Conservation (phyloP, 2,888 invertebrate genomes). For the Dimorphilus gyrociliatus region DNA sequence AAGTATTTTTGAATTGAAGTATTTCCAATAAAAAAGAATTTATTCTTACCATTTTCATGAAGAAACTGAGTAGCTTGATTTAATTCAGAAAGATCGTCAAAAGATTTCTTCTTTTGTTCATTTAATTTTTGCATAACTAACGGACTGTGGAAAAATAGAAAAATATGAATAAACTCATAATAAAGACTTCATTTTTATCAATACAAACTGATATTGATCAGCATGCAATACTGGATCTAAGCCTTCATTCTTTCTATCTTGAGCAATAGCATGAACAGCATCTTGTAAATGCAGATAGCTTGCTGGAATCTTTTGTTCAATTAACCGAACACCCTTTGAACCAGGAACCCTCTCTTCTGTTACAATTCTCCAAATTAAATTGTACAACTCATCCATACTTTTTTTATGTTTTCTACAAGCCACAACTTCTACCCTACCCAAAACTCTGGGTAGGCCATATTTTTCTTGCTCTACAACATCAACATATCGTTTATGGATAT, state of each 20-base stretch:
- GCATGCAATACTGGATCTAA: slow-evolving; percentile 40
- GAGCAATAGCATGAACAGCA: slow-evolving; percentile 61
- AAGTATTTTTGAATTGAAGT: no score
- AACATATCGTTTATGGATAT: slow-evolving; percentile 45
- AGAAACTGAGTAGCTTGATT: slow-evolving; percentile 90
- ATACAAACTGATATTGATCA: slow-evolving; percentile 36
- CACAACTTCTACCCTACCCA: slow-evolving; percentile 67
- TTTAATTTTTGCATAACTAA: slow-evolving; percentile 46
- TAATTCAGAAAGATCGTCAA: slow-evolving; percentile 73
- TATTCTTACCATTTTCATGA: slow-evolving; percentile 78
- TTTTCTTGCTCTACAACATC: slow-evolving; percentile 89
- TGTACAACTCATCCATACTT: slow-evolving; percentile 60
- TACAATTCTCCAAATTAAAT: slow-evolving; percentile 79
- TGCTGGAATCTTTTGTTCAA: slow-evolving; percentile 87
- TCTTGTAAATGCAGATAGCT: slow-evolving; percentile 87
- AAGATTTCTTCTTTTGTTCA: slow-evolving; percentile 52
- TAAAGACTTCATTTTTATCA: no score
- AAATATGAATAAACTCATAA: neutral
- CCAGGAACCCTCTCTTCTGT: slow-evolving; percentile 77
- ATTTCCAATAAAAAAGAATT: no score
- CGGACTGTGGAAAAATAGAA: slow-evolving; percentile 24
- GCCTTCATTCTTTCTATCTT: slow-evolving; percentile 44
- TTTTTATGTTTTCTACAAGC: slow-evolving; percentile 51
- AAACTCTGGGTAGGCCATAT: slow-evolving; percentile 74
- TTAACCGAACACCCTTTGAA: slow-evolving; percentile 63